These are phyloP conservation scores for Tanypteryx hageni DNA, from an alignment of 2,888 invertebrate genomes.

Conservation along the genomic window DNA sequence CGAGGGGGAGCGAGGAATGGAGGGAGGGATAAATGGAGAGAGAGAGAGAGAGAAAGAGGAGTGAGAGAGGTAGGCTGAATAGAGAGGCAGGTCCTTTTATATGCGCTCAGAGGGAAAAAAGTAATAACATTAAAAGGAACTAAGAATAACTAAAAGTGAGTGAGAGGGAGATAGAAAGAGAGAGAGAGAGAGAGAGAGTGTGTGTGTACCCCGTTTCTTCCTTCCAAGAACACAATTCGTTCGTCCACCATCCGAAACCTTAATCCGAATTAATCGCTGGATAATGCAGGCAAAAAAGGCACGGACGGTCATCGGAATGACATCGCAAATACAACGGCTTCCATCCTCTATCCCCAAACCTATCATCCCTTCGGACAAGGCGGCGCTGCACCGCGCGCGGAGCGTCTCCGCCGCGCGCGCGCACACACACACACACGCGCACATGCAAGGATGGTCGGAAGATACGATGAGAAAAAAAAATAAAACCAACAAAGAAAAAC, in stretches of 20 bases:
- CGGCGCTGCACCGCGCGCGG: not conserved
- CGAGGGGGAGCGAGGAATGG: not conserved
- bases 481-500: not conserved
- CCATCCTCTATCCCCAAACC: not conserved
- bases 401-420: not conserved
- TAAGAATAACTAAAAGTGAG: not conserved
- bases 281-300: not conserved
- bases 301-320: not conserved
- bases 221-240: not conserved
- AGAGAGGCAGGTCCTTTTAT: not conserved
- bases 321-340: not conserved
- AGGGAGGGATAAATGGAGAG: not conserved
- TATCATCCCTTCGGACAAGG: not conserved
- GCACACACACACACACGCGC: not conserved
- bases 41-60: not conserved
- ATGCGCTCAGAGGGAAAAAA: not conserved
- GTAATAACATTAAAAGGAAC: not conserved
- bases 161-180: too few relatives aligned
- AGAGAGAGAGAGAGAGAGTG: not conserved
- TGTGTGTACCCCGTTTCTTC: not conserved
- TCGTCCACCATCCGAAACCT: not conserved
- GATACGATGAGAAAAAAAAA: not conserved
- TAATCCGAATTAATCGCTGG: constrained; percentile 17
- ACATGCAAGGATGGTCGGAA: not conserved
- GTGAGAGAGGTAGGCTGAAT: not conserved